Evolutionary conservation across 2,888 invertebrate genomes (phyloP).

Genomic region (Agrypnus murinus): DNA sequence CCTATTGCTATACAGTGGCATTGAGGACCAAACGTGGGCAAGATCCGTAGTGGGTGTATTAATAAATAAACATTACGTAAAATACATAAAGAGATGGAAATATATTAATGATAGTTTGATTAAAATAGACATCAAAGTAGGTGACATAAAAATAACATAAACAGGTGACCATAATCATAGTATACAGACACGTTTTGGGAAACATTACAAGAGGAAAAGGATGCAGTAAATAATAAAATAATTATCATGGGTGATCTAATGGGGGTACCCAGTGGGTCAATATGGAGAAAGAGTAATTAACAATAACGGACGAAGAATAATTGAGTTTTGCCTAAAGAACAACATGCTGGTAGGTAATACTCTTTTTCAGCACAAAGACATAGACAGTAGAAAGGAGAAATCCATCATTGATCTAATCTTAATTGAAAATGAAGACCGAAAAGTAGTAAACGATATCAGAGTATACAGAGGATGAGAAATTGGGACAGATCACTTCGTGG

Average conservation of each 20-base stretch:
- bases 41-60: too few relatives aligned
- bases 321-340: slow-evolving; percentile 6
- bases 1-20: too few relatives aligned
- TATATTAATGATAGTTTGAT: too few relatives aligned
- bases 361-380: slow-evolving; percentile 5
- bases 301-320: slow-evolving; percentile 1
- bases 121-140: too few relatives aligned
- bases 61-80: too few relatives aligned
- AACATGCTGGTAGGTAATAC: slow-evolving; percentile 11
- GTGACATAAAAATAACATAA: too few relatives aligned
- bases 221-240: slow-evolving; percentile 7
- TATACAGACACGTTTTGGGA: too few relatives aligned
- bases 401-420: background rate
- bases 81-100: too few relatives aligned
- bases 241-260: background rate
- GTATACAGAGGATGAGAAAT: background rate
- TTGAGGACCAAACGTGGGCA: too few relatives aligned
- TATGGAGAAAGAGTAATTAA: background rate
- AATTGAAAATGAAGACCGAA: background rate
- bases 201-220: slow-evolving; percentile 10
- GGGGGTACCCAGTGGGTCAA: background rate
- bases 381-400: slow-evolving; percentile 1
- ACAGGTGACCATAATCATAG: too few relatives aligned
- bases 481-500: background rate
- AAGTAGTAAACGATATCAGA: background rate